These are phyloP conservation scores for Sceliomorpha sp. DNA, from an alignment of 2,888 invertebrate genomes.

Conservation along the genomic window DNA sequence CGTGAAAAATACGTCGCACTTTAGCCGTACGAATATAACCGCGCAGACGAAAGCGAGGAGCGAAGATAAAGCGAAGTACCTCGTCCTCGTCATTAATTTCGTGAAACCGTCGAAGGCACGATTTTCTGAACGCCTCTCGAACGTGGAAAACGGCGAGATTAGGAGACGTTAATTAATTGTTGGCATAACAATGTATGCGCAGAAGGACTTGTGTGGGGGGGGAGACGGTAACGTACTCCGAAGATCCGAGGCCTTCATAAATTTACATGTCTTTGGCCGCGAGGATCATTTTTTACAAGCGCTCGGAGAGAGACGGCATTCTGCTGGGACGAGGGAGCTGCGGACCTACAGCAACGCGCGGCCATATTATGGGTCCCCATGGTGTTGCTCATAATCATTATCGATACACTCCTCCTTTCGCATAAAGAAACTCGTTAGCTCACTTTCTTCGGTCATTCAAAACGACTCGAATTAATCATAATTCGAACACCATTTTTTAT, in stretches of 20 bases:
- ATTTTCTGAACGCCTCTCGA: constrained; percentile 18
- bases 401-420: constrained; percentile 66
- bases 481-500: constrained; percentile 36
- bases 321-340: constrained; percentile 56
- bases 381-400: constrained; percentile 77
- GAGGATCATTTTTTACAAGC: constrained; percentile 77
- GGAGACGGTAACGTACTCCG: constrained; percentile 57
- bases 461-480: constrained; percentile 46
- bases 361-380: constrained; percentile 72
- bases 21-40: too few species aligned
- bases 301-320: constrained; percentile 62
- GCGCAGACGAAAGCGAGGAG: too few species aligned
- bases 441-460: constrained; percentile 37
- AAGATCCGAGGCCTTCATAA: constrained; percentile 73
- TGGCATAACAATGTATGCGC: constrained; percentile 69
- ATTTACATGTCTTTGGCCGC: constrained; percentile 78
- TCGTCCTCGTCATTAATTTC: neutral
- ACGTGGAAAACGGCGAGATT: constrained; percentile 60
- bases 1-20: too few species aligned
- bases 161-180: constrained; percentile 74
- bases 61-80: too few species aligned
- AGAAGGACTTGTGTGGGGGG: constrained; percentile 55
- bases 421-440: constrained; percentile 50
- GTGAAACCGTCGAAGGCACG: constrained; percentile 10
- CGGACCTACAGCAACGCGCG: constrained; percentile 75